Percentiles rank a stretch among this genome's conserved stretches.
These are phyloP conservation scores for Laticauda laticaudata DNA, from an alignment of 2,113 vertebrate genomes.

Conservation along the genomic window DNA sequence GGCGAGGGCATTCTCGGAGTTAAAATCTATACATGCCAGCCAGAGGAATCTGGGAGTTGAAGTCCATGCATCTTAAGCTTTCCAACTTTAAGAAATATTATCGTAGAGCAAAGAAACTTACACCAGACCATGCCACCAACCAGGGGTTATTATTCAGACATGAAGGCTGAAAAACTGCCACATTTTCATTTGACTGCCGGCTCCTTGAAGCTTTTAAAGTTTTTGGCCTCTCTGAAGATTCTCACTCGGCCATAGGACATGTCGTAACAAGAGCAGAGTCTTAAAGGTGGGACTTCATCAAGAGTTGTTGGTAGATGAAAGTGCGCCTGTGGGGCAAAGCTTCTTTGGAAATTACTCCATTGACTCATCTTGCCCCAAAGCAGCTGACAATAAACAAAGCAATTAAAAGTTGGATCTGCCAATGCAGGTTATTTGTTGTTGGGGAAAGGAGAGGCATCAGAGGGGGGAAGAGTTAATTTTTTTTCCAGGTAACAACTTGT, in stretches of 20 bases:
- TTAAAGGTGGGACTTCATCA: slow-evolving; percentile 20
- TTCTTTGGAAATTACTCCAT: slow-evolving; percentile 43
- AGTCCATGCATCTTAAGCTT: neutral
- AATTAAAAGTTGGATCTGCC: slow-evolving; percentile 27
- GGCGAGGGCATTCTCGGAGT: neutral
- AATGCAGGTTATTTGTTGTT: neutral
- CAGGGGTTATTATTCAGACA: neutral
- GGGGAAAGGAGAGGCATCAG: fast-evolving
- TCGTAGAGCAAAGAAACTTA: neutral
- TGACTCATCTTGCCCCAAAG: slow-evolving; percentile 46
- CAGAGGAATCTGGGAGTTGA: neutral
- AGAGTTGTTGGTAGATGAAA: slow-evolving; percentile 45
- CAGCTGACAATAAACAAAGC: slow-evolving; percentile 44
- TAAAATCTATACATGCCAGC: neutral
- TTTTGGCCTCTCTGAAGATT: fast-evolving
- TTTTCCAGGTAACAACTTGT: neutral
- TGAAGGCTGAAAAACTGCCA: neutral
- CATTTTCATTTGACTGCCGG: neutral
- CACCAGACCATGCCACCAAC: neutral
- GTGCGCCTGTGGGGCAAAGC: slow-evolving; percentile 44
- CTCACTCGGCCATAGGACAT: fast-evolving
- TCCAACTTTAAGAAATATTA: neutral
- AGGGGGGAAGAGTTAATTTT: too few species aligned
- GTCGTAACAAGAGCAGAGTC: neutral
- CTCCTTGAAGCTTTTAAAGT: fast-evolving